Conservation (phyloP, 1,140 invertebrate genomes). For the Pseudomyrmex gracilis region DNA sequence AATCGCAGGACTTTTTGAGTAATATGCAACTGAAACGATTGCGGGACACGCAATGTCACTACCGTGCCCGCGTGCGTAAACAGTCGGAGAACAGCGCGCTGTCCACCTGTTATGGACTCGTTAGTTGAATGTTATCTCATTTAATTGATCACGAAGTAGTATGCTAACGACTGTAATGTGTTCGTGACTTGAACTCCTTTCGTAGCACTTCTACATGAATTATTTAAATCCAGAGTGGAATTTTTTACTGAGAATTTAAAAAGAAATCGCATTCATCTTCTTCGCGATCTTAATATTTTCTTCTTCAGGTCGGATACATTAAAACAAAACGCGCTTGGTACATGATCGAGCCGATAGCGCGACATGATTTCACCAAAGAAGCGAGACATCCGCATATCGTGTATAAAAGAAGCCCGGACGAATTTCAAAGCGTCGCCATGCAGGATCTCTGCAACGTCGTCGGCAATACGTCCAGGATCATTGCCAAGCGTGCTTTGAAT, state of each 20-base stretch:
- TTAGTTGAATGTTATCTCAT: constrained; percentile 79
- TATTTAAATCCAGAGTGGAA: neutral
- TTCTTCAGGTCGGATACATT: constrained; percentile 85
- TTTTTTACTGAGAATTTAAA: no score
- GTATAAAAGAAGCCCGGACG: constrained; percentile 62
- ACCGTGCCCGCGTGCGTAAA: constrained; percentile 81
- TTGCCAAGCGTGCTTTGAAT: constrained; percentile 68
- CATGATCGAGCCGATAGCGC: constrained; percentile 86
- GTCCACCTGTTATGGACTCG: constrained; percentile 86
- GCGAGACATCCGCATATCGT: constrained; percentile 76
- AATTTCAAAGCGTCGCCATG: constrained; percentile 45
- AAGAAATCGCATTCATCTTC: neutral
- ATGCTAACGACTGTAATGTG: neutral
- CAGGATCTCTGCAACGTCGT: constrained; percentile 66
- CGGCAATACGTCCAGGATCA: constrained; percentile 63
- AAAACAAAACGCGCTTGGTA: constrained; percentile 82
- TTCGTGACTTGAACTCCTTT: constrained; percentile 29
- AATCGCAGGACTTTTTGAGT: constrained; percentile 33
- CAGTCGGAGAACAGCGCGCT: constrained; percentile 82
- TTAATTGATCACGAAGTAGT: constrained; percentile 1
- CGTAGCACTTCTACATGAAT: neutral
- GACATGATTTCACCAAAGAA: constrained; percentile 73
- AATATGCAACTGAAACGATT: constrained; percentile 48
- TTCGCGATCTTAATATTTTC: constrained; percentile 41
- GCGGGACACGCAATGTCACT: constrained; percentile 82